These are phyloP conservation scores for Falcaria lacertinaria DNA, from an alignment of 2,888 invertebrate genomes.

Conservation along the genomic window DNA sequence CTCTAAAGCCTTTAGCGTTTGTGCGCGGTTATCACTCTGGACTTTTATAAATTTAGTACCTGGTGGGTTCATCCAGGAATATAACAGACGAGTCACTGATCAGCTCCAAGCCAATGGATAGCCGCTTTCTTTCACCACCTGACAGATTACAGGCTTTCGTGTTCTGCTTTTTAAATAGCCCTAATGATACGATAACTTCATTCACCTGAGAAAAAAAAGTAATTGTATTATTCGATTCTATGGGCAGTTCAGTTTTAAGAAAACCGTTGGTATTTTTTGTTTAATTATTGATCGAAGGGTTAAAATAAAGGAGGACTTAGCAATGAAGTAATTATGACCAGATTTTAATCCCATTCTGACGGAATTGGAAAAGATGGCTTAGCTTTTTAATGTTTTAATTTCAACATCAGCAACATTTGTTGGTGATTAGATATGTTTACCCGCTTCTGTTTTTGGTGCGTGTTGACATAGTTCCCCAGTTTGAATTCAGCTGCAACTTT, in stretches of 20 bases:
- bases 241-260: no score
- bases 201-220: constrained; percentile 83
- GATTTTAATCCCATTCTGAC: no score
- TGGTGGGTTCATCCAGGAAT: constrained; percentile 91
- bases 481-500: constrained; percentile 92
- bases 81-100: constrained; percentile 92
- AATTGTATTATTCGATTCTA: no score
- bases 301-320: no score
- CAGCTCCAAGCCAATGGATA: constrained; percentile 91
- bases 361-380: no score
- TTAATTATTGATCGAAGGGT: no score
- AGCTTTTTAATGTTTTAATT: background rate
- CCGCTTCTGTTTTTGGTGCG: constrained; percentile 72
- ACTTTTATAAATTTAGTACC: no score
- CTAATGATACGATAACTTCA: constrained; percentile 86
- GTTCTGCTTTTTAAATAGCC: constrained; percentile 81
- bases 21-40: no score
- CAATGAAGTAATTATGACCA: no score
- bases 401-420: no score
- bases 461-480: constrained; percentile 82
- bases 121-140: constrained; percentile 91
- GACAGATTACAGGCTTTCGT: constrained; percentile 85
- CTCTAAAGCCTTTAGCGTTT: no score
- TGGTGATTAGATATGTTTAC: background rate
- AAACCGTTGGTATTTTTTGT: no score